phyloP scores from a whole-genome alignment of 2,888 invertebrate genomes.

The Molanna angustata region DNA sequence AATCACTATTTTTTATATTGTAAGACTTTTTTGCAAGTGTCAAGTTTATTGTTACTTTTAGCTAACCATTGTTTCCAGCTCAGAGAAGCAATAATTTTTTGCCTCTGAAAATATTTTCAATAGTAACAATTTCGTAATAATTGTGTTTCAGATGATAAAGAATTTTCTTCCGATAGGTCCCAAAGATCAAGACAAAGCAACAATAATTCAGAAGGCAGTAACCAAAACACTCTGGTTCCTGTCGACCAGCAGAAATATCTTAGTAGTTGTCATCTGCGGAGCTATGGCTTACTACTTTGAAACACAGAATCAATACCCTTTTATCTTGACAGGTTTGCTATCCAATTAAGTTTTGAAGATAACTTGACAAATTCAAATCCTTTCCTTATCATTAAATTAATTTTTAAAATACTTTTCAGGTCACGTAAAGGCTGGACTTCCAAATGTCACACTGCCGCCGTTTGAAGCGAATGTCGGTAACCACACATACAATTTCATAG shows the following conservation, averaged over 20 bases:
- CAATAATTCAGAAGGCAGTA: conserved; percentile 44
- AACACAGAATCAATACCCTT: conserved; percentile 57
- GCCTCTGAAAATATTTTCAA: not conserved
- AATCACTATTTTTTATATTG: too few species aligned
- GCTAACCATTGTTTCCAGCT: too few species aligned
- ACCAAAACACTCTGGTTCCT: conserved; percentile 67
- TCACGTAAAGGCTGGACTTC: conserved; percentile 68
- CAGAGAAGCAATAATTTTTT: too few species aligned
- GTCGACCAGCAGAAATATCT: conserved; percentile 72
- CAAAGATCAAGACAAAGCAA: conserved; percentile 45
- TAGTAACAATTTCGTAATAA: not conserved
- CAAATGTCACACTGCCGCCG: conserved; percentile 61
- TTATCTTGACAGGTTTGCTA: conserved; percentile 60
- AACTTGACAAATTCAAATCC: too few species aligned
- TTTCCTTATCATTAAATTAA: conserved; percentile 1
- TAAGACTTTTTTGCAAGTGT: too few species aligned
- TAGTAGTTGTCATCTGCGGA: conserved; percentile 69
- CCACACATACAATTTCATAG: conserved; percentile 61
- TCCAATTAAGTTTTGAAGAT: too few species aligned
- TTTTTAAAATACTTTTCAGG: conserved; percentile 43
- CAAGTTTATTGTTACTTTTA: too few species aligned
- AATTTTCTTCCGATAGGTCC: conserved; percentile 56
- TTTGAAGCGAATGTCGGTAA: conserved; percentile 65
- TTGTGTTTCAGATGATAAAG: conserved; percentile 64
- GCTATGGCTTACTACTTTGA: conserved; percentile 65